Evolutionary conservation across 2,113 vertebrate genomes (phyloP).

Genomic region (Cinclus cinclus): DNA sequence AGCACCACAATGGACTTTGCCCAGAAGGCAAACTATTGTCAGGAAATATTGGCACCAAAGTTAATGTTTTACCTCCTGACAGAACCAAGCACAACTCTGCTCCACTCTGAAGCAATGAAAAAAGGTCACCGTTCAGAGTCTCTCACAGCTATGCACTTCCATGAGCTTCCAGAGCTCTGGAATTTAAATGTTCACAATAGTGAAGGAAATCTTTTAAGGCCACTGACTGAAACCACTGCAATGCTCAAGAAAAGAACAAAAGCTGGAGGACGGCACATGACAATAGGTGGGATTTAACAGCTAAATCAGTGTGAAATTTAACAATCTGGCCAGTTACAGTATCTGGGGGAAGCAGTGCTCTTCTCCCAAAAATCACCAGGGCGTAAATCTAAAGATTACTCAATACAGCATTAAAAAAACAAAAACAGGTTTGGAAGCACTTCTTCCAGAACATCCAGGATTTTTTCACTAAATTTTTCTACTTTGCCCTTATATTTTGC

Average conservation of each 20-base stretch:
- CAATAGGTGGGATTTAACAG: background rate
- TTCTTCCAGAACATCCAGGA: background rate
- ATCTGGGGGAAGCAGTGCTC: background rate
- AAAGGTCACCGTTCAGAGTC: background rate
- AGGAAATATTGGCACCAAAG: background rate
- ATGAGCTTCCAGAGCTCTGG: background rate
- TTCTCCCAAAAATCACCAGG: background rate
- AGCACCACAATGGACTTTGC: background rate
- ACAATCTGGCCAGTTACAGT: background rate
- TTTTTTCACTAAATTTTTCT: background rate
- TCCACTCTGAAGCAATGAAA: background rate
- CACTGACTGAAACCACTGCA: background rate
- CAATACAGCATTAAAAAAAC: background rate
- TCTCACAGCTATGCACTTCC: background rate
- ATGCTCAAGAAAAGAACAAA: background rate
- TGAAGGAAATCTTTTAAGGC: background rate
- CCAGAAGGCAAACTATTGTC: background rate
- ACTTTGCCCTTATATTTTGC: background rate
- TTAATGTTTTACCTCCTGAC: slow-evolving; percentile 45
- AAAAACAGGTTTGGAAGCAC: background rate
- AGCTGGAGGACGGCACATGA: background rate
- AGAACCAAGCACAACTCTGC: background rate
- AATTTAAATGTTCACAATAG: background rate
- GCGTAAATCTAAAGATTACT: background rate
- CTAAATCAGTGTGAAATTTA: background rate